phyloP scores from a whole-genome alignment of 1,140 invertebrate species.

The Atta colombica region DNA sequence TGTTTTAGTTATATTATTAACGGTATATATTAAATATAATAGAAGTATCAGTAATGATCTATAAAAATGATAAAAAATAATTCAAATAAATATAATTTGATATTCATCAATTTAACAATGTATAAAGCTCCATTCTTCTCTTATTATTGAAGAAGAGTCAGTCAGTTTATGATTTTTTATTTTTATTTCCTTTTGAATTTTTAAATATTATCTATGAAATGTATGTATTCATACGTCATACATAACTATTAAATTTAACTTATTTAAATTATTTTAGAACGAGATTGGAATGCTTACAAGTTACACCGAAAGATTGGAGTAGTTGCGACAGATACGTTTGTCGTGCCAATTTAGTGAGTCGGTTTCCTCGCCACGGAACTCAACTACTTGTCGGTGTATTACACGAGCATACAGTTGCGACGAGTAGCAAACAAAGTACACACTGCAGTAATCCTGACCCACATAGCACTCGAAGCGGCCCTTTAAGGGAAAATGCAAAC shows the following conservation, averaged over 20 bases:
- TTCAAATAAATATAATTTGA: no score
- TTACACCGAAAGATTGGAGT: conserved; percentile 31
- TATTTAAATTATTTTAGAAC: conserved; percentile 18
- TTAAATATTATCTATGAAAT: background rate
- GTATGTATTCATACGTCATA: background rate
- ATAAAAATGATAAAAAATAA: no score
- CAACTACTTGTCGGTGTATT: conserved; percentile 61
- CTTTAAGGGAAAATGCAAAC: conserved; percentile 64
- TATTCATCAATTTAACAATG: no score
- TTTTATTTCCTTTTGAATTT: background rate
- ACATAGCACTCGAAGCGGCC: conserved; percentile 47
- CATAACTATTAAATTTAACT: background rate
- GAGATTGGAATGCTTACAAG: conserved; percentile 25
- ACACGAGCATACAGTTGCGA: conserved; percentile 54
- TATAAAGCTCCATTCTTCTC: background rate
- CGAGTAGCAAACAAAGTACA: conserved; percentile 57
- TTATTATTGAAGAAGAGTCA: background rate
- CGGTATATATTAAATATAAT: no score
- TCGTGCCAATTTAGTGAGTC: conserved; percentile 55
- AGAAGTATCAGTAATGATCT: no score
- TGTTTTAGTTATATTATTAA: no score
- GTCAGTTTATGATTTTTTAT: background rate
- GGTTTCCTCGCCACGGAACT: conserved; percentile 45
- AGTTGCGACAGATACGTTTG: conserved; percentile 53
- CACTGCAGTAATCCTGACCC: conserved; percentile 51